Evolutionary conservation across 2,113 vertebrate species (phyloP).

Genomic region (Taxidea taxus): DNA sequence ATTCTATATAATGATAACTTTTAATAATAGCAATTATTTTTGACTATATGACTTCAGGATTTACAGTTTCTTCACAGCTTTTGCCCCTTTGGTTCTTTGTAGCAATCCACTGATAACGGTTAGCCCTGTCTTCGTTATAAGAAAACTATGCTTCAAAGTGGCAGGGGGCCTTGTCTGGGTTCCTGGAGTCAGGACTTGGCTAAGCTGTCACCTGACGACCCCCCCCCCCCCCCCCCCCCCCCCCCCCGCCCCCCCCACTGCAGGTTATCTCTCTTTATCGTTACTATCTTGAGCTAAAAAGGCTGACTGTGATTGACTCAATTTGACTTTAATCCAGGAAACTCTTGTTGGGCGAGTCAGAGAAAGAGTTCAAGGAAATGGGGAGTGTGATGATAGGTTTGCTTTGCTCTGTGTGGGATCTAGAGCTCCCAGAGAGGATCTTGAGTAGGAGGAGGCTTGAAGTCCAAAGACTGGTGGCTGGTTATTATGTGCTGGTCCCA

Average conservation of each 20-base stretch:
- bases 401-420: background rate
- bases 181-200: background rate
- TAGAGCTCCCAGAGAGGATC: background rate
- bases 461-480: background rate
- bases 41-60: background rate
- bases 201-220: background rate
- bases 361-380: background rate
- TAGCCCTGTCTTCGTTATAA: background rate
- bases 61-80: conserved; percentile 7
- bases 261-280: background rate
- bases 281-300: background rate
- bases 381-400: background rate
- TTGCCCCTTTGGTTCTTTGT: background rate
- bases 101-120: background rate
- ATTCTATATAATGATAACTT: background rate
- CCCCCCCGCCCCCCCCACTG: fast-evolving
- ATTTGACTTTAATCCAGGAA: background rate
- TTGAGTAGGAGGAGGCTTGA: background rate
- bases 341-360: background rate
- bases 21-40: background rate
- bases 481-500: background rate
- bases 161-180: background rate
- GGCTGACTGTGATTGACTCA: background rate
- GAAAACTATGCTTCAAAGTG: background rate
- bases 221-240: fast-evolving